These are phyloP conservation scores for Thunnus thynnus DNA, from an alignment of 2,113 vertebrate genomes.

Conservation along the genomic window DNA sequence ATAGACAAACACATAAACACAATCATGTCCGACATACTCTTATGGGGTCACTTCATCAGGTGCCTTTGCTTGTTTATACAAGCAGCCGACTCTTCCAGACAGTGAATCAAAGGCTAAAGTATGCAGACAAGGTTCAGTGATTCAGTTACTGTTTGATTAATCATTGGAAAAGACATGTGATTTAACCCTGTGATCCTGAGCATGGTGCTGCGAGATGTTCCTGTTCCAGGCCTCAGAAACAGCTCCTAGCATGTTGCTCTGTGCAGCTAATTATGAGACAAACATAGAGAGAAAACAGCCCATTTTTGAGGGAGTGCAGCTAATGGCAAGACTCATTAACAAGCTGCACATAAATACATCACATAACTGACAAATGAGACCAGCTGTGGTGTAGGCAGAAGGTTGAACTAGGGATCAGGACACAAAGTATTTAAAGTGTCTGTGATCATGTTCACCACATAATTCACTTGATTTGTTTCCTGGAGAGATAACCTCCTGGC, in stretches of 20 bases:
- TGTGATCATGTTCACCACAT: background rate
- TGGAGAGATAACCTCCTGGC: background rate
- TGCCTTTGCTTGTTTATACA: slow-evolving; percentile 14
- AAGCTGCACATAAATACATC: background rate
- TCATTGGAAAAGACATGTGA: background rate
- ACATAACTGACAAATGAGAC: background rate
- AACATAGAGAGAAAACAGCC: too few relatives aligned
- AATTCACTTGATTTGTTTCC: too few relatives aligned
- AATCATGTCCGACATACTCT: background rate
- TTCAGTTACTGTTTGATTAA: slow-evolving; percentile 53
- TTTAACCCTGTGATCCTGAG: background rate
- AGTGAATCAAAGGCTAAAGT: background rate
- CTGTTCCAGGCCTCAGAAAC: too few relatives aligned
- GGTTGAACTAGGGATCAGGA: background rate
- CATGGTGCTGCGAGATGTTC: background rate
- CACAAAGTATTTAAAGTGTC: background rate
- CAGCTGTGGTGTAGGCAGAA: background rate
- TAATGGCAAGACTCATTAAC: background rate
- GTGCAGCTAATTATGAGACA: too few relatives aligned
- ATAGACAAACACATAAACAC: background rate
- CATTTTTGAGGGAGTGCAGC: too few relatives aligned
- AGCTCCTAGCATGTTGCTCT: too few relatives aligned
- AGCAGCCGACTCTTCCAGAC: background rate
- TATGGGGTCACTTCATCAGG: background rate
- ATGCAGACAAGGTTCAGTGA: slow-evolving; percentile 1